These are phyloP conservation scores for Schrankia costaestrigalis DNA, from an alignment of 2,888 invertebrate species.

Conservation along the genomic window DNA sequence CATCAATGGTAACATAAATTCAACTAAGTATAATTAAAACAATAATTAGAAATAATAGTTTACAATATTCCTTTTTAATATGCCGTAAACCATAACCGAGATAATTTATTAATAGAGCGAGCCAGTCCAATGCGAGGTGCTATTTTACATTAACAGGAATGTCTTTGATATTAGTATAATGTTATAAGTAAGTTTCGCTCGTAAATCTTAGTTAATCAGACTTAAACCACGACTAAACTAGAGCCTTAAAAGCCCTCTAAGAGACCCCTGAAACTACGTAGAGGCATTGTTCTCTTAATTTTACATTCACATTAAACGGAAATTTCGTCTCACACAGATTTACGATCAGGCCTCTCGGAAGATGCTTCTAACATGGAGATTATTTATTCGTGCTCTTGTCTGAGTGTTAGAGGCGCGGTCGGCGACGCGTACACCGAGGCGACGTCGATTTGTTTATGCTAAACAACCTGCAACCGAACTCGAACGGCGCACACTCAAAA, in stretches of 20 bases:
- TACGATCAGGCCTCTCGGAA: slow-evolving; percentile 58
- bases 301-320: slow-evolving; percentile 66
- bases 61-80: slow-evolving; percentile 12
- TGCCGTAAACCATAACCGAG: slow-evolving; percentile 14
- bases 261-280: slow-evolving; percentile 50
- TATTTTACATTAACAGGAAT: slow-evolving; percentile 19
- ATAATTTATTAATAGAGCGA: slow-evolving; percentile 12
- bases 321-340: slow-evolving; percentile 67
- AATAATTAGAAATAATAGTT: slow-evolving; percentile 6
- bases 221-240: slow-evolving; percentile 51
- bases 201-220: slow-evolving; percentile 43
- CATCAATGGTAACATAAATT: no score
- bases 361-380: slow-evolving; percentile 60
- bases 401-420: slow-evolving; percentile 38
- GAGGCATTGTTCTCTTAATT: slow-evolving; percentile 62
- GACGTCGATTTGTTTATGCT: slow-evolving; percentile 66
- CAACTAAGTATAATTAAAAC: no score
- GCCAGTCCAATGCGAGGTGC: slow-evolving; percentile 10
- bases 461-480: slow-evolving; percentile 61
- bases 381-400: slow-evolving; percentile 64
- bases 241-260: slow-evolving; percentile 51
- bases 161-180: slow-evolving; percentile 18
- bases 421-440: slow-evolving; percentile 12
- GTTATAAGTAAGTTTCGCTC: slow-evolving; percentile 15
- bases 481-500: slow-evolving; percentile 55